Evolutionary conservation across 64 coral and sea anemone species (phyloP).

Genomic region (Cladopsammia gracilis): DNA sequence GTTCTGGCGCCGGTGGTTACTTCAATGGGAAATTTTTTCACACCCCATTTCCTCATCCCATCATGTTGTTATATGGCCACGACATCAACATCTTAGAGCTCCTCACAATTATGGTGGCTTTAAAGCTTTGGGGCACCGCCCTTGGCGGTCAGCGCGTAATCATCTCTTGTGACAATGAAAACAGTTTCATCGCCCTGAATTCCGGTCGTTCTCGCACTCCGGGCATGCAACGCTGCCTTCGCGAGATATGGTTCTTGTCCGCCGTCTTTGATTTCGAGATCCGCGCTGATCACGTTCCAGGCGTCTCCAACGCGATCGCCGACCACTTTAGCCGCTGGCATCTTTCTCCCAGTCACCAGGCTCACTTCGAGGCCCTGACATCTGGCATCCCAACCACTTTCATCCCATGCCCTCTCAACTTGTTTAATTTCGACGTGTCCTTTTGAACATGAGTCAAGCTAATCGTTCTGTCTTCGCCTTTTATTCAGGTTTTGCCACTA

Average conservation of each 20-base stretch:
- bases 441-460: background rate
- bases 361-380: conserved; percentile 18
- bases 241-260: background rate
- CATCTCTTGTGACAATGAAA: conserved; percentile 15
- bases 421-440: background rate
- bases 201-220: conserved; percentile 14
- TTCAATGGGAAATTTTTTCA: conserved; percentile 10
- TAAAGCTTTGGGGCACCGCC: background rate
- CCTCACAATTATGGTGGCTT: too few relatives aligned
- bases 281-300: background rate
- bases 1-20: too few relatives aligned
- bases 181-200: background rate
- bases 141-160: background rate
- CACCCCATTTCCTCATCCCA: conserved; percentile 4
- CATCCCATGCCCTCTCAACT: background rate
- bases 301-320: background rate
- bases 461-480: conserved; percentile 2
- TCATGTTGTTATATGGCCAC: background rate
- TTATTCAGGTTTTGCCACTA: background rate
- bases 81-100: conserved; percentile 24
- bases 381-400: background rate
- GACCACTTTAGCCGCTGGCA: conserved; percentile 34
- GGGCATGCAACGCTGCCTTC: too few relatives aligned
- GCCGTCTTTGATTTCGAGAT: background rate
- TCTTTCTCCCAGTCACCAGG: background rate